Evolutionary conservation across 2,888 invertebrate species (phyloP), one percentile per base, ranked within the genome.

Genomic region (Geophilus truncorum): DNA sequence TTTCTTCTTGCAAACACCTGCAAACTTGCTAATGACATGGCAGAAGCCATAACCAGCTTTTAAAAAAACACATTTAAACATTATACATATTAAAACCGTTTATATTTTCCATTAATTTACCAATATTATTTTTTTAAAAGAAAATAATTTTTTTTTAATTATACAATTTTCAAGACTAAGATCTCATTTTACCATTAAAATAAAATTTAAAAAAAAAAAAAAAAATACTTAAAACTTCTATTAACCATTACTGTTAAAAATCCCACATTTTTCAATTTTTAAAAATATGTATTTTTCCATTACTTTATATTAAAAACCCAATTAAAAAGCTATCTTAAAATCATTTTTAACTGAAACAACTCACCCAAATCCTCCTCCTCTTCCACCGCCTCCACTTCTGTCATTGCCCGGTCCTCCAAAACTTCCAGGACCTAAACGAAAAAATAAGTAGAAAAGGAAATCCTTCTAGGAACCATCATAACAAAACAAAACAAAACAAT

Each of bases 371-470:
- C 80, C 80, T 28, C 82, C 82, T 32, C 83, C 81, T 25, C 83
- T 81, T 21, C 83, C 83, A 83, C 85, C 85, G 84, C 84, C 85
- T 84, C 84, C 85, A 82, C 45, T 45, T 1, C 45, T 15, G 18
- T 45, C 45, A 18, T 85, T 86, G 82, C 86, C 84, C 82, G 85
- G 82, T 12, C 84, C 83, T 10, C 86, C 85, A 85, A 83, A 85
- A 84, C 82, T 84, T 81, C 84, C 80, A 32, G 81, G 77, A 57
- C 80, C 81, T 62, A 77, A 81, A 79, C 40, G 12, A 79, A 23
- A 18, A 12, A 79, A 36, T 2, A 78, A 45, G 12, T 23, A 77
- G n/a, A 36, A 32, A 30, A 34, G 12, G 18, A 75, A 34, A 25
- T 18, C 10, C 32, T 77, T 18, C 18, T 5, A 10, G 28, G 32